A percentile compares a stretch with the other conserved stretches of the same genome.
Conservation (phyloP, 2,113 vertebrate species). For the Toxotes jaculatrix region DNA sequence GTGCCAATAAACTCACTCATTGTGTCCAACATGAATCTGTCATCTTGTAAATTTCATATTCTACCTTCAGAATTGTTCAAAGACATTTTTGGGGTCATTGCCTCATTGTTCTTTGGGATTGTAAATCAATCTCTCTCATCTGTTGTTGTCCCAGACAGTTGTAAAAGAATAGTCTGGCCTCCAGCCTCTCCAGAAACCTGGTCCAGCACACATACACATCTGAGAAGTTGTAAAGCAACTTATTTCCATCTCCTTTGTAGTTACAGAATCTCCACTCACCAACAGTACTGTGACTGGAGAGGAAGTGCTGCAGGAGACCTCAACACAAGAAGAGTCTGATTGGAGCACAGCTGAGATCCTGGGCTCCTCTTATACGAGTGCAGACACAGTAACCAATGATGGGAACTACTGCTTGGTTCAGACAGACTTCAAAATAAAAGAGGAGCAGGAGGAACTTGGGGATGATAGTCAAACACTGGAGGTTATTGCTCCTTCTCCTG, state of each 20-base stretch:
- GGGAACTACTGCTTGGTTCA: background rate
- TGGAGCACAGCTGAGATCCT: no score
- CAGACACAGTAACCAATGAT: background rate
- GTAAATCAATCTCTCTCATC: background rate
- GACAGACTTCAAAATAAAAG: constrained; percentile 41
- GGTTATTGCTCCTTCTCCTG: background rate
- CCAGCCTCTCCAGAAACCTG: background rate
- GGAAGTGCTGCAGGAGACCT: background rate
- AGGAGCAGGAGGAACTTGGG: constrained; percentile 33
- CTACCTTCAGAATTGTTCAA: no score
- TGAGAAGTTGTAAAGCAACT: background rate
- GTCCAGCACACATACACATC: no score
- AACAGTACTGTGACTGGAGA: background rate
- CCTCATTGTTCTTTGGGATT: background rate
- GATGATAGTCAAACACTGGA: constrained; percentile 11
- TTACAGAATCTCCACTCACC: background rate
- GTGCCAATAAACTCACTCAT: no score
- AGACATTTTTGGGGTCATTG: no score
- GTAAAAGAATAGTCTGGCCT: background rate
- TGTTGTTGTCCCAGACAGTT: background rate
- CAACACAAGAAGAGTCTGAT: background rate
- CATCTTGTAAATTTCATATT: no score
- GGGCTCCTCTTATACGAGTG: background rate
- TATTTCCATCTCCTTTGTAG: background rate
- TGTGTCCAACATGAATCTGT: no score